These are phyloP conservation scores for Pyxicephalus adspersus DNA, from an alignment of 2,113 vertebrate species.

Conservation along the genomic window DNA sequence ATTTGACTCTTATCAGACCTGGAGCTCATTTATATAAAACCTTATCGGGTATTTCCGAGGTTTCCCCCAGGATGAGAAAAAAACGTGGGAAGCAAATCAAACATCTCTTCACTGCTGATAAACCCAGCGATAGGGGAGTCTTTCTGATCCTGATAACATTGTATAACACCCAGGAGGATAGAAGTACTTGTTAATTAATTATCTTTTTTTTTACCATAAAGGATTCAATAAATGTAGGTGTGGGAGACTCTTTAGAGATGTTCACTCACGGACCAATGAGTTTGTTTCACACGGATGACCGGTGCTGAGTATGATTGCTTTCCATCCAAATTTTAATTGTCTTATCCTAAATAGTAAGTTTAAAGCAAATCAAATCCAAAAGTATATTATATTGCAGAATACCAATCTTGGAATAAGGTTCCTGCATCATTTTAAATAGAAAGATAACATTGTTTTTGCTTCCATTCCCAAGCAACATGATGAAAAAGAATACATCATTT, in stretches of 20 bases:
- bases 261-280: background rate
- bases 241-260: background rate
- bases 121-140: constrained; percentile 50
- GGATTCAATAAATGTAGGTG: background rate
- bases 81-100: constrained; percentile 72
- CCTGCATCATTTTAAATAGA: too few relatives aligned
- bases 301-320: background rate
- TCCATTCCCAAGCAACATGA: too few relatives aligned
- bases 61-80: constrained; percentile 67
- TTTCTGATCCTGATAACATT: constrained; percentile 1
- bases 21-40: constrained; percentile 69
- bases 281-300: too few relatives aligned
- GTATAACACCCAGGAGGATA: constrained; percentile 13
- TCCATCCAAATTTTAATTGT: too few relatives aligned
- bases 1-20: constrained; percentile 69
- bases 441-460: too few relatives aligned
- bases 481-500: too few relatives aligned
- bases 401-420: too few relatives aligned
- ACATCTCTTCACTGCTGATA: constrained; percentile 69
- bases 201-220: background rate
- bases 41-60: constrained; percentile 56
- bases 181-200: constrained; percentile 27
- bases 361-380: too few relatives aligned
- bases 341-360: too few relatives aligned
- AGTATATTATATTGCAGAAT: too few relatives aligned